Conservation (phyloP, 2,797 vertebrate species). For the Melanotaenia boesemani region DNA sequence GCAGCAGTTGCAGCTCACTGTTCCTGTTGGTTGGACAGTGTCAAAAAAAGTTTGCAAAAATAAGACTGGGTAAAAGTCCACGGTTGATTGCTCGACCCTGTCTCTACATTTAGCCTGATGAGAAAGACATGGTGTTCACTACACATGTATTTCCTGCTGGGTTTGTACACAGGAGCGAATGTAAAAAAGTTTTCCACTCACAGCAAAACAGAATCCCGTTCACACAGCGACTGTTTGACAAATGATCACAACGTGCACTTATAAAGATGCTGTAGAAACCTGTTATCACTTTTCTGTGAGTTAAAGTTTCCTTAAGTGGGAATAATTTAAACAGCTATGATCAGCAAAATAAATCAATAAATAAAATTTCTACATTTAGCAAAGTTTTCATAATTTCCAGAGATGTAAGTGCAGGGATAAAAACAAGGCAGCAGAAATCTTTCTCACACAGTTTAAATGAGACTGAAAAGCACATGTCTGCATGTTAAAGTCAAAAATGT, state of each 20-base stretch:
- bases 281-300: not conserved
- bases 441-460: constrained; percentile 29
- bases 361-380: too few species aligned
- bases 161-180: constrained; percentile 51
- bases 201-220: constrained; percentile 11
- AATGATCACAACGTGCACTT: not conserved
- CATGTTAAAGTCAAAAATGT: not conserved
- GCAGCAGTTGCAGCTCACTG: constrained; percentile 40
- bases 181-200: constrained; percentile 31
- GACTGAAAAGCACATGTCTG: constrained; percentile 17
- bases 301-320: not conserved
- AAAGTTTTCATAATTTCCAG: not conserved
- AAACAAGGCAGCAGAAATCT: constrained; percentile 23
- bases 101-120: constrained; percentile 72
- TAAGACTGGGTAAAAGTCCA: constrained; percentile 55
- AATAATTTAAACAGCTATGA: not conserved
- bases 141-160: constrained; percentile 75
- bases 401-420: not conserved
- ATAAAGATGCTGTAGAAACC: not conserved
- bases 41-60: constrained; percentile 40
- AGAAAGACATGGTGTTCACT: constrained; percentile 68
- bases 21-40: constrained; percentile 58
- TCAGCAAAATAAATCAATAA: not conserved
- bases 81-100: constrained; percentile 77
- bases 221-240: not conserved